Evolutionary conservation across 2,113 vertebrate genomes (phyloP), one percentile per base, ranked within the genome.

Genomic region (Probosciger aterrimus): DNA sequence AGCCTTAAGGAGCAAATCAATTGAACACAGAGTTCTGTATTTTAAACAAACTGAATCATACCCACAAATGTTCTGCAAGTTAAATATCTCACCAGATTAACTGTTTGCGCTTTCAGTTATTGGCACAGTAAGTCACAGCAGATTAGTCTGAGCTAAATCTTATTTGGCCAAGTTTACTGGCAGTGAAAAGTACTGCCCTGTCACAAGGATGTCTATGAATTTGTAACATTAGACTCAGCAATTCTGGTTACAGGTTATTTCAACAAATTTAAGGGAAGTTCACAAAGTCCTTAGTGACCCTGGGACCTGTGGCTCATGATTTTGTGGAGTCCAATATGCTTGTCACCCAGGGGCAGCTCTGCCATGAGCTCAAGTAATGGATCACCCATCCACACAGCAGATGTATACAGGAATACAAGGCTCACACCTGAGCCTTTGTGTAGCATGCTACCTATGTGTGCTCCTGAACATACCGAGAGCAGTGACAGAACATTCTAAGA

Each of bases 281-380:
- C 31, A 60, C 27, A 17, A 77, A 88, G 30, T 49, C 43, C 23
- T 74, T 49, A 14, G 24, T 31, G 65, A 62, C 75, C 18, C 44
- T 46, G 18, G 7, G 17, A 46, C 43, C 31, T 8, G 6, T 6
- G 8, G 25, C n/a, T 69, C 39, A 35, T 1, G 9, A 76, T 44
- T 84, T 49, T 31, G n/a, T 4, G 3, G 64, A 77, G n/a, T 18
- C 18, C 20, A 8, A 86, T 23, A 35, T 0, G 1, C 47, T 30
- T 14, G 9, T 52, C 46, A 53, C 11, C 30, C 14, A 3, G 0
- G 5, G n/a, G 22, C 59, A 83, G 47, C 57, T 55, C 55, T 85
- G 50, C 60, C 17, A 25, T 0, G 0, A 87, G 33, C 25, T 76
- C 52, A 43, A 31, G 35, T 33, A 60, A 64, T 2, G 1, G 7